Evolutionary conservation across 2,888 invertebrate genomes (phyloP), one percentile per base, ranked within the genome.

Genomic region (Xylota sylvarum): DNA sequence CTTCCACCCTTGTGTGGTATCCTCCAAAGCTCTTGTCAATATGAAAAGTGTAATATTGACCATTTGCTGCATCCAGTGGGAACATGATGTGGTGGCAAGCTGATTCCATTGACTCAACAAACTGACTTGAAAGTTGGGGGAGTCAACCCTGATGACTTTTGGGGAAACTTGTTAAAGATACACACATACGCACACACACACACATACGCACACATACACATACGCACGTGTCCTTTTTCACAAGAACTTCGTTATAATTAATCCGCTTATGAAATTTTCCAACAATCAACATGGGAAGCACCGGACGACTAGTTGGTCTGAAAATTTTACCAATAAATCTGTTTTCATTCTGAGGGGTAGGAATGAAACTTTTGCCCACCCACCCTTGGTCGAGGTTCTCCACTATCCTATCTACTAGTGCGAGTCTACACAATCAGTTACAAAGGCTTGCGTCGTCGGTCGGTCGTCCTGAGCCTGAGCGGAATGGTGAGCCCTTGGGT

Each of bases 211-310:
- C n/a, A n/a, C n/a, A n/a, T n/a, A n/a, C n/a, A n/a, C 40, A 23
- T 12, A 27, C 37, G 46, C 32, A 60, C 17, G 56, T 76, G 77
- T 73, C 32, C 60, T 60, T 43, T 62, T 65, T 62, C 65, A 27
- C 35, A 81, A 77, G 81, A 78, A 86, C 77, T 82, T 86, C 56
- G 77, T 78, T 73, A 78, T 86, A 86, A 86, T 78, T 86, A 86
- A 86, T 86, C 86, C 82, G 82, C 82, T 86, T 86, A 86, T 86
- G 82, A 62, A 86, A 86, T 73, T 86, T 86, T 79, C 67, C 72
- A 77, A 86, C 86, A 86, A 78, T 82, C 86, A 86, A 82, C 85
- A 81, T 81, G 64, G 82, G 60, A 17, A 72, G 12, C 2, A 23
- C 37, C 9, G 37, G 40, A 50, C 67, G 58, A 81, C 65, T 43